Conservation (phyloP, 2,888 invertebrate genomes). For the Punctoribates punctum region DNA sequence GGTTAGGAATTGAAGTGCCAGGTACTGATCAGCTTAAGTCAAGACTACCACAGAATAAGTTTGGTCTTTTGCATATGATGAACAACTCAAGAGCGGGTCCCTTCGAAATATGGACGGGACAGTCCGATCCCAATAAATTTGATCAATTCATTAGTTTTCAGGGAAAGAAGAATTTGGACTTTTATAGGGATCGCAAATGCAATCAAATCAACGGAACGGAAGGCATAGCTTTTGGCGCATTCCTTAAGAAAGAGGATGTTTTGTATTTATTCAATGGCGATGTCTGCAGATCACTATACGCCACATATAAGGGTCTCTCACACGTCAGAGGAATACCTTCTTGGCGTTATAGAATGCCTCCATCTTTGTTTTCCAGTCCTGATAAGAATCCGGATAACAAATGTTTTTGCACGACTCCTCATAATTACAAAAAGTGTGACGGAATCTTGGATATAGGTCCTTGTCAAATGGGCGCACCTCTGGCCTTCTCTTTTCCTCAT, state of each 20-base stretch:
- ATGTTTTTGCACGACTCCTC: conserved; percentile 44
- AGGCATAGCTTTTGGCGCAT: conserved; percentile 80
- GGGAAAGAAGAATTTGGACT: conserved; percentile 44
- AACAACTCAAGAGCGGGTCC: conserved; percentile 50
- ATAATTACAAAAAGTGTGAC: conserved; percentile 23
- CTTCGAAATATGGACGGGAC: conserved; percentile 51
- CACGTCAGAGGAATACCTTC: conserved; percentile 44
- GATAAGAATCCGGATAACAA: conserved; percentile 44
- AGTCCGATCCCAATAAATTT: conserved; percentile 45
- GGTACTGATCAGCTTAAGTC: conserved; percentile 22
- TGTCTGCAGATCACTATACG: conserved; percentile 59
- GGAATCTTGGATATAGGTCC: conserved; percentile 33
- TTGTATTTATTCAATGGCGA: conserved; percentile 64
- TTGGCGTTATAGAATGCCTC: conserved; percentile 43
- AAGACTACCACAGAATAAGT: conserved; percentile 45
- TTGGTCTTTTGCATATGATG: conserved; percentile 47
- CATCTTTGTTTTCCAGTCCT: conserved; percentile 43
- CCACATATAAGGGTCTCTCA: conserved; percentile 40
- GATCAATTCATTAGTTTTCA: conserved; percentile 46
- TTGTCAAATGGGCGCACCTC: conserved; percentile 40
- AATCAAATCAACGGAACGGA: conserved; percentile 77
- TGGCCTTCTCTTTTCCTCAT: conserved; percentile 38
- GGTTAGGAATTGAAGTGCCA: conserved; percentile 41
- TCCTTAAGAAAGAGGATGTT: conserved; percentile 64
- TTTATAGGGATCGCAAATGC: conserved; percentile 56